Base-by-base conservation (phyloP, 2,888 invertebrate genomes). In the Dryobotodes eremita region DNA sequence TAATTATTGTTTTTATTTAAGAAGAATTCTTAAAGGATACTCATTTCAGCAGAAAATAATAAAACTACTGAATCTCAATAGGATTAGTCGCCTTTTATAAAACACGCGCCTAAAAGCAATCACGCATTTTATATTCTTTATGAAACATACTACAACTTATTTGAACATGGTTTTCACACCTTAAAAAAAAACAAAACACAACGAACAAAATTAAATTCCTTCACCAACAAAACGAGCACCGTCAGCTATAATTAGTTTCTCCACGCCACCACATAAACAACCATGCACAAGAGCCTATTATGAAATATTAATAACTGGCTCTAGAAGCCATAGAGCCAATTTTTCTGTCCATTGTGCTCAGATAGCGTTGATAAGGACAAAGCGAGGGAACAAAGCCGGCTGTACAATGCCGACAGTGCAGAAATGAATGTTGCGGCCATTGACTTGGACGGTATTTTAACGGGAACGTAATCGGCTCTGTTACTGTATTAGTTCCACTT, bases 301-400 rank as follows among this genome's bases (percentile, higher is more conserved):
- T 92, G 91, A 93, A 93, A 94, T 94, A 93, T 94, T 94, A 94
- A 94, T 95, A 95, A 93, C 91, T 88, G 82, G 90, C 87, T 88
- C 91, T 91, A 91, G 92, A 91, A 94, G 93, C 94, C 94, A 95
- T 92, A 89, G 92, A 95, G 93, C 94, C 95, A 95, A 95, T 95
- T 95, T 95, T 95, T 95, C 93, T 92, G 91, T 91, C 92, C 89
- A 94, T 95, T 95, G 95, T 95, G 92, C 87, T 82, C 85, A 74
- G 91, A 92, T 92, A 90, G 93, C 92, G 91, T 87, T 91, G 92
- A 93, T 92, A 92, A 89, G 90, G 93, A 94, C 93, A 93, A 94
- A 92, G 93, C 89, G 71, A 46, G 61, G 10, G 83, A 86, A 89
- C 89, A 89, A 89, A 87, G 87, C 71, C 42, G 64, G 59, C 81